phyloP scores from a whole-genome alignment of 2,113 vertebrate genomes.

The Ailurus styani region DNA sequence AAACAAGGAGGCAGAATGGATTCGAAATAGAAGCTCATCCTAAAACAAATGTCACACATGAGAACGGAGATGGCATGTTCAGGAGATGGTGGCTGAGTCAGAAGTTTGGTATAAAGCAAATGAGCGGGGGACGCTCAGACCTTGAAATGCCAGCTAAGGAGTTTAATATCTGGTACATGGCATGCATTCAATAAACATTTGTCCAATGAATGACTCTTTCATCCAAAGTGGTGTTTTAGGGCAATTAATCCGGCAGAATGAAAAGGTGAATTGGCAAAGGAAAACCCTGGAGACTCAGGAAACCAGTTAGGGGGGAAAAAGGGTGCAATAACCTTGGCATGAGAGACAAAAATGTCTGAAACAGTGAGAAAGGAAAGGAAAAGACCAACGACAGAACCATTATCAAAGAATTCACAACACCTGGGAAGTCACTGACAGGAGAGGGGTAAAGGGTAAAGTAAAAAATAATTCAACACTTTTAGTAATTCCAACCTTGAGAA shows the following conservation, averaged over 20 bases:
- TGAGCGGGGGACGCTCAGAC: neutral
- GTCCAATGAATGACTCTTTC: conserved; percentile 13
- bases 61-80: neutral
- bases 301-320: neutral
- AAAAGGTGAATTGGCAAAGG: neutral
- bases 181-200: conserved; percentile 7
- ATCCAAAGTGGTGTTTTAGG: conserved; percentile 13
- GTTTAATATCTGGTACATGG: neutral
- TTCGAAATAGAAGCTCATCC: neutral
- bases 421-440: neutral
- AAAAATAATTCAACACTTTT: neutral
- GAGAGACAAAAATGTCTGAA: neutral
- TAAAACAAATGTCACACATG: conserved; percentile 5
- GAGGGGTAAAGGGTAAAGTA: neutral
- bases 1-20: neutral
- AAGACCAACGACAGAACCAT: neutral
- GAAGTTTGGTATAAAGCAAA: neutral
- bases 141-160: neutral
- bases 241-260: neutral
- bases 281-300: neutral
- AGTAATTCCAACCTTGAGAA: neutral
- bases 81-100: neutral
- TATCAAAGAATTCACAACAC: neutral
- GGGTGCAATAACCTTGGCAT: neutral
- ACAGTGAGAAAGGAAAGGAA: neutral